Evolutionary conservation across 37 sponge, comb jelly and placozoan species (phyloP), one percentile per base, ranked within the genome.

Genomic region (Beroe forskalii): DNA sequence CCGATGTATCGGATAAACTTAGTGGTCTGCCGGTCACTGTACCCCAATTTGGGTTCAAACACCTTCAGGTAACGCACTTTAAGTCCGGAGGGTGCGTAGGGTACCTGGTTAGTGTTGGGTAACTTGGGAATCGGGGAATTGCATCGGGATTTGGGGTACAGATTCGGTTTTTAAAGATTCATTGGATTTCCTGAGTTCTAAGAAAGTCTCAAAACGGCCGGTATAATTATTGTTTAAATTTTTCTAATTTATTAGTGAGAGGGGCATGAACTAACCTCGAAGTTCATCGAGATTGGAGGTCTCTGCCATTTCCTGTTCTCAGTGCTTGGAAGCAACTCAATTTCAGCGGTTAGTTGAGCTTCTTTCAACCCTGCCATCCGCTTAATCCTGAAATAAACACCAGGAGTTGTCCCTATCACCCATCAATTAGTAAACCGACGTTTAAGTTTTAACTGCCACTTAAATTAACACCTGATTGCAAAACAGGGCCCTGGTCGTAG

Each of bases 1-100:
- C 95, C 93, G 63, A 97, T 95, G 94, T 97, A 97, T 20, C 97
- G 93, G 17, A 97, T 95, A 95, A 95, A 97, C 83, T 97, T 97
- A 22, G 94, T 93, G 32, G 95, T 96, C 31, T 97, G 94, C 36
- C 94, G 95, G 62, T 97, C 97, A 67, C 94, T 94, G 93, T 95
- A 97, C 91, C 95, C 95, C 43, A 97, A 90, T 92, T 97, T 97
- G 0, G 97, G 94, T 91, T 97, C 97, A 93, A 97, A 97, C 32
- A 97, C 97, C 90, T 97, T 97, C 43, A 97, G 92, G 90, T 97
- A 97, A 0, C 97, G 94, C 6, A 97, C 97, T 55, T 95, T 97
- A 20, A 97, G 92, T 4, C 97, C 97, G 17, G 95, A 95, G 61
- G 95, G 95, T 2, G 97, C 94, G 91, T 94, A 97, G 0, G 97